Conservation (phyloP, 2,113 vertebrate genomes). For the Lophura nycthemera region DNA sequence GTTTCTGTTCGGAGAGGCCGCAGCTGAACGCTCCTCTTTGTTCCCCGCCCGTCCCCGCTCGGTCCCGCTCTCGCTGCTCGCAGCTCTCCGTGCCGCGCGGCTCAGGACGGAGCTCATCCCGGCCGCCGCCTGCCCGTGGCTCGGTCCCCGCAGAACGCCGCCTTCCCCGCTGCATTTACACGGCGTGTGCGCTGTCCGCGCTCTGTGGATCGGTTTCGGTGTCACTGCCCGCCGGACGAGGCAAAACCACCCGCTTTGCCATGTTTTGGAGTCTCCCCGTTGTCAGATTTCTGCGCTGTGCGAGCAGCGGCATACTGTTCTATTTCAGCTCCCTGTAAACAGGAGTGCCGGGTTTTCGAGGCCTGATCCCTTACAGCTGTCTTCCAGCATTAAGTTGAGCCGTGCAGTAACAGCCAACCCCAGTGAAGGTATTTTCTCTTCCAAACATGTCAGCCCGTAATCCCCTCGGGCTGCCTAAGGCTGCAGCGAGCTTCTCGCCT, state of each 20-base stretch:
- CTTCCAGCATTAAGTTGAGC: neutral
- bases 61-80: neutral
- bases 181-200: rapidly evolving
- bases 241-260: neutral
- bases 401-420: neutral
- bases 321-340: neutral
- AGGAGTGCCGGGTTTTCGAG: neutral
- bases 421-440: neutral
- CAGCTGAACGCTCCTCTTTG: neutral
- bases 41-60: neutral
- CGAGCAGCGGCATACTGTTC: neutral
- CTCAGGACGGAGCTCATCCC: too few species aligned
- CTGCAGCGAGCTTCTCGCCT: neutral
- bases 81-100: too few species aligned
- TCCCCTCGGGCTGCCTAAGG: neutral
- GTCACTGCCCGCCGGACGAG: rapidly evolving
- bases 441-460: neutral
- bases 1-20: neutral
- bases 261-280: neutral
- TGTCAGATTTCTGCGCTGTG: rapidly evolving
- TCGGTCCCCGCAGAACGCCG: rapidly evolving
- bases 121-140: neutral
- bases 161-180: neutral
- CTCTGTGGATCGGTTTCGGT: neutral
- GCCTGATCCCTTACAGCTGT: neutral